phyloP scores from a whole-genome alignment of 2,797 vertebrate genomes.

The Myripristis murdjan region DNA sequence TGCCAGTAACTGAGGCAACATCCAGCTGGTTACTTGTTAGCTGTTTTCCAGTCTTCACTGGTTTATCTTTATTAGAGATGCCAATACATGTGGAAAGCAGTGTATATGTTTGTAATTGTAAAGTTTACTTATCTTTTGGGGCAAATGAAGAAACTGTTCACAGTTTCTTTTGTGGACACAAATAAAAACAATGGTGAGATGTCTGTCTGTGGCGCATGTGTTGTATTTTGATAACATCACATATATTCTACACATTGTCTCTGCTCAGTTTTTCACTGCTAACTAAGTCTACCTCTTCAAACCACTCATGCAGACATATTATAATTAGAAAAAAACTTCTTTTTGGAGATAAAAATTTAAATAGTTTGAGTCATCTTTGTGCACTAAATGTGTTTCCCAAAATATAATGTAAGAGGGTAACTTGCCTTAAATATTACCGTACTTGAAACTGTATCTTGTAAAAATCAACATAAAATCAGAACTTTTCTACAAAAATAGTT shows the following conservation, averaged over 20 bases:
- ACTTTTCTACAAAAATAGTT: neutral
- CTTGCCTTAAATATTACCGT: conserved; percentile 3
- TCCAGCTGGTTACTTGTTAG: too few species aligned
- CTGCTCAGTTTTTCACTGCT: neutral
- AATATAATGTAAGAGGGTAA: conserved; percentile 6
- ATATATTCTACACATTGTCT: conserved; percentile 6
- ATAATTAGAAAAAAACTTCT: neutral
- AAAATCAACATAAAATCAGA: conserved; percentile 13
- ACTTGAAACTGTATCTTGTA: conserved; percentile 23
- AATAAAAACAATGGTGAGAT: conserved; percentile 8
- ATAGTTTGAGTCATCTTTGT: neutral
- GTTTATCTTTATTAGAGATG: conserved; percentile 7
- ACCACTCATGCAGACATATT: neutral
- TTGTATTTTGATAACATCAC: conserved; percentile 5
- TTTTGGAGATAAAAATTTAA: neutral
- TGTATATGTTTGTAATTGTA: neutral
- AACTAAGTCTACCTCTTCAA: neutral
- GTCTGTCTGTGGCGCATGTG: conserved; percentile 1
- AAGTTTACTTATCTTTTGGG: conserved; percentile 14
- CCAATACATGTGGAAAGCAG: neutral
- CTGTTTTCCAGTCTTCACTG: neutral
- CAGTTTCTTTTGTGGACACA: conserved; percentile 14
- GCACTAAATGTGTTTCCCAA: conserved; percentile 13
- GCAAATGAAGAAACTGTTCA: conserved; percentile 11
- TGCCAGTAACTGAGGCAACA: too few species aligned